These are phyloP conservation scores for Volucella inanis DNA, from an alignment of 2,888 invertebrate species.

Conservation along the genomic window DNA sequence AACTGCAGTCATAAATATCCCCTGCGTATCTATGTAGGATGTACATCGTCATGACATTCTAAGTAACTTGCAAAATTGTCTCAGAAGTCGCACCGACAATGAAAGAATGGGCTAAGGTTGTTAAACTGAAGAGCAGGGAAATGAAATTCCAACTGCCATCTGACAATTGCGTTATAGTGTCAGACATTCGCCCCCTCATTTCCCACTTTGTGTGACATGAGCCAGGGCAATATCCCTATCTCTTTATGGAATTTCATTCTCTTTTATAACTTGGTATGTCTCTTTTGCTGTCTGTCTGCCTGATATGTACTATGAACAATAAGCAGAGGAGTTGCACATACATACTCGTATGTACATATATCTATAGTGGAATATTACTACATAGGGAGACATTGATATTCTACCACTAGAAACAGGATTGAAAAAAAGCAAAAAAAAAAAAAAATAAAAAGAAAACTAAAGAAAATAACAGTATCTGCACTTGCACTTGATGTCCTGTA, in stretches of 20 bases:
- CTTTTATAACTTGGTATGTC: slow-evolving; percentile 7
- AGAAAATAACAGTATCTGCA: slow-evolving; percentile 36
- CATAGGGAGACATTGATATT: too few species aligned
- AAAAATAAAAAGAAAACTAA: not conserved
- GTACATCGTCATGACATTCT: slow-evolving; percentile 56
- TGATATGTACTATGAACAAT: slow-evolving; percentile 37
- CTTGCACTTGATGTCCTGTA: slow-evolving; percentile 66
- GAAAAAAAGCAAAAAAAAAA: too few species aligned
- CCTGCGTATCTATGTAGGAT: slow-evolving; percentile 20
- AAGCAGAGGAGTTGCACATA: not conserved
- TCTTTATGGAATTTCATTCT: slow-evolving; percentile 63
- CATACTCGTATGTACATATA: not conserved
- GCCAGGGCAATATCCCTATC: slow-evolving; percentile 58
- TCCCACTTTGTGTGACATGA: slow-evolving; percentile 41
- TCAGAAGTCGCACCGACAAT: slow-evolving; percentile 1
- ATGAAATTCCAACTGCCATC: slow-evolving; percentile 69
- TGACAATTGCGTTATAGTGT: slow-evolving; percentile 67
- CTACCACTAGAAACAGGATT: too few species aligned
- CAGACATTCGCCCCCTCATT: slow-evolving; percentile 28
- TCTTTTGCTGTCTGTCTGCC: slow-evolving; percentile 49
- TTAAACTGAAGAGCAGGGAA: slow-evolving; percentile 26
- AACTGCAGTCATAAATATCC: slow-evolving; percentile 61
- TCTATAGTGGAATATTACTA: slow-evolving; percentile 49
- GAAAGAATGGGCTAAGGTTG: not conserved
- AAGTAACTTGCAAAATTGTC: slow-evolving; percentile 61